These are phyloP conservation scores for Pachliopta kotzebuea DNA, from an alignment of 2,888 invertebrate genomes.

Conservation along the genomic window DNA sequence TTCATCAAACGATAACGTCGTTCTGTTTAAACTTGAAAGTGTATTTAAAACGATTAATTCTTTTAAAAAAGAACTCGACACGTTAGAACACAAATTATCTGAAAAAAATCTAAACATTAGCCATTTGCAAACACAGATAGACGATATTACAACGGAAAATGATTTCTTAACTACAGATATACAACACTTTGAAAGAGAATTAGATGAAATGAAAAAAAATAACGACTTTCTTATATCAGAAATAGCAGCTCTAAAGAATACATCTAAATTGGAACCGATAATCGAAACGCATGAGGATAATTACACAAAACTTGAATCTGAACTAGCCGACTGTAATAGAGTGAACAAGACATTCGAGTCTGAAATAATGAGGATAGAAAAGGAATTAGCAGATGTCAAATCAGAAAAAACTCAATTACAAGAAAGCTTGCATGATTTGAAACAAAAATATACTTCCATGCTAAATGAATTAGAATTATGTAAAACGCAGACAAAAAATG, in stretches of 20 bases:
- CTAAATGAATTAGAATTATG: constrained; percentile 63
- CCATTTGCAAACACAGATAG: constrained; percentile 77
- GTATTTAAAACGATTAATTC: constrained; percentile 79
- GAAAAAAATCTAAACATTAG: constrained; percentile 77
- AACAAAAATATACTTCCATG: constrained; percentile 77
- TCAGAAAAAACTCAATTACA: constrained; percentile 69
- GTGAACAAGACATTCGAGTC: constrained; percentile 82
- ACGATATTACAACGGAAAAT: constrained; percentile 75
- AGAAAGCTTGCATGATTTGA: constrained; percentile 74
- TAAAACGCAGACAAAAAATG: constrained; percentile 69
- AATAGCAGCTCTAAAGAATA: constrained; percentile 82
- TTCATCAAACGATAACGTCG: constrained; percentile 57
- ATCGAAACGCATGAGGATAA: constrained; percentile 87
- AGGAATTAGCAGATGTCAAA: constrained; percentile 71
- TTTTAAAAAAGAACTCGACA: constrained; percentile 81
- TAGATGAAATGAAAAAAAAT: constrained; percentile 84
- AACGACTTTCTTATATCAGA: constrained; percentile 85
- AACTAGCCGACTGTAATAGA: constrained; percentile 82
- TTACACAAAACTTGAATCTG: constrained; percentile 81
- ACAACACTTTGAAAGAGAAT: constrained; percentile 81
- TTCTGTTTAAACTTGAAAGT: constrained; percentile 72
- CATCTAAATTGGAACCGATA: constrained; percentile 85
- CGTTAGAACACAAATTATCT: constrained; percentile 78
- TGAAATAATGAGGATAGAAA: constrained; percentile 79
- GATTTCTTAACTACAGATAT: constrained; percentile 72